Base-by-base conservation (phyloP, 2,797 vertebrate species). In the Sebastiscus albofasciatus region DNA sequence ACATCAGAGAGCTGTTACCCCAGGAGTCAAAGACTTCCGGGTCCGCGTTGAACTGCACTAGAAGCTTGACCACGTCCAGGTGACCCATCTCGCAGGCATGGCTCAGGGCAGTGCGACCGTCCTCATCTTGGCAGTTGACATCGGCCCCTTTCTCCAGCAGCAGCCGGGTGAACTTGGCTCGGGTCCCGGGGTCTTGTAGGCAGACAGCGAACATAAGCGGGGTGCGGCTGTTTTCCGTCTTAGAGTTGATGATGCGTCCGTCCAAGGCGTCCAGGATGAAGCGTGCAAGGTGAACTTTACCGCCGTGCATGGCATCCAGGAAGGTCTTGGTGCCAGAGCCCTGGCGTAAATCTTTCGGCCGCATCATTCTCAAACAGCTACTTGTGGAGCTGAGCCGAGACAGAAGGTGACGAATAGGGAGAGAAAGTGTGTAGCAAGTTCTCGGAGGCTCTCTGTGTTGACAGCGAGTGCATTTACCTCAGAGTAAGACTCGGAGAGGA, bases 211-310 rank as follows among this genome's bases (percentile, higher is more conserved):
- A 93, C 96, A 98, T 98, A 64, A 98, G 96, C 0, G 96, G 97
- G 6, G 97, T 97, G 74, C 96, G 96, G 77, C 95, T 96, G 84
- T 96, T 97, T 79, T 98, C 97, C 0, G 96, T 95, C 68, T 96
- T 97, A 2, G 96, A 97, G 93, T 98, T 97, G 85, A 98, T 96
- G 80, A 98, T 97, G 77, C 96, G 96, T 27, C 97, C 97, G 24
- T 98, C 97, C 94, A 98, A 84, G 12, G 97, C 97, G 0, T 98
- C 97, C 90, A 98, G 94, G 79, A 98, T 97, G 60, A 98, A 98
- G 27, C 97, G 97, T 2, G 97, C 97, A 62, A 98, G 90, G 90
- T 97, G 97, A 77, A 97, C 95, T 88, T 98, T 97, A 56, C 97
- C 97, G 1, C 94, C 94, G 6, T 96, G 95, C 97, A 98, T 98